Conservation (phyloP, 1,140 invertebrate genomes). For the Cydia fagiglandana region DNA sequence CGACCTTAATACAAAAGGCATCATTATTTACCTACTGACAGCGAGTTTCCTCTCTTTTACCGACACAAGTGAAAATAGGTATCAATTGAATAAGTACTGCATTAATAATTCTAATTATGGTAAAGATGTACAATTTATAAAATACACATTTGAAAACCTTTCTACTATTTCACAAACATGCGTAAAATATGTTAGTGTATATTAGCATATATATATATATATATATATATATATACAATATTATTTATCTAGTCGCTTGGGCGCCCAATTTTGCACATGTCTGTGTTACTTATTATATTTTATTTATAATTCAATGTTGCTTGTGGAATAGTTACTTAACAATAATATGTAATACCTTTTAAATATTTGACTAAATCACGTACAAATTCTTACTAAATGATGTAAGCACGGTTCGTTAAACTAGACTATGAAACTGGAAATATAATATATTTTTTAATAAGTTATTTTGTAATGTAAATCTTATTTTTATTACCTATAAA, state of each 20-base stretch:
- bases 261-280: background rate
- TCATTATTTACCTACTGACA: too few relatives aligned
- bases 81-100: too few relatives aligned
- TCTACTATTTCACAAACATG: background rate
- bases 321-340: background rate
- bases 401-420: conserved; percentile 13
- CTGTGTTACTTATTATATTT: background rate
- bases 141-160: background rate
- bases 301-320: background rate
- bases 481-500: conserved; percentile 11
- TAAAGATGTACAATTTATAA: background rate
- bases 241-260: background rate
- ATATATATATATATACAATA: too few relatives aligned
- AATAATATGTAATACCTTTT: conserved; percentile 17
- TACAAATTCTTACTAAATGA: background rate
- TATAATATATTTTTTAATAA: conserved; percentile 33
- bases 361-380: background rate
- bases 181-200: background rate
- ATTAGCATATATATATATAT: too few relatives aligned
- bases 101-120: background rate
- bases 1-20: too few relatives aligned
- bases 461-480: conserved; percentile 26
- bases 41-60: too few relatives aligned
- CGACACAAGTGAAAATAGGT: too few relatives aligned
- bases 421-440: conserved; percentile 9